Percentiles rank a stretch among this genome's conserved stretches.
These are phyloP conservation scores for Caenorhabditis brenneri DNA, from an alignment of 1,140 invertebrate genomes.

Conservation along the genomic window DNA sequence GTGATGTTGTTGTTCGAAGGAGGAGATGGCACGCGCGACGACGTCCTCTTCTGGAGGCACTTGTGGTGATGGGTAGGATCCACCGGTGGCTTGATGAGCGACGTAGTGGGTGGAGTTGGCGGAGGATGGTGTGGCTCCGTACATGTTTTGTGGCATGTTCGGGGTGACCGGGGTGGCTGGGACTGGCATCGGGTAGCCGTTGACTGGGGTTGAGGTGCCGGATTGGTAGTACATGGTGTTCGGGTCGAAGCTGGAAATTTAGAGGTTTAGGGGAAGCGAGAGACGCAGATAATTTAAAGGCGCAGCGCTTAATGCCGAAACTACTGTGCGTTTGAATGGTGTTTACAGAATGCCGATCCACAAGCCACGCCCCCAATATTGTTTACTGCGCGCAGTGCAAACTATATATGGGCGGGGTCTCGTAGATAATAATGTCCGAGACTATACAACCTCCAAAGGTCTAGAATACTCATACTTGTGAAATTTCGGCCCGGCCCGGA, in stretches of 20 bases:
- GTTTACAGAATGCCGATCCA: no score
- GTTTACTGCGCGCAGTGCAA: no score
- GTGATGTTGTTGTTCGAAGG: not conserved
- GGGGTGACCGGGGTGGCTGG: not conserved
- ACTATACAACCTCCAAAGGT: no score
- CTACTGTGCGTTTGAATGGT: no score
- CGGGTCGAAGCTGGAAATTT: not conserved
- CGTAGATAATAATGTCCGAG: no score
- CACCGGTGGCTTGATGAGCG: not conserved
- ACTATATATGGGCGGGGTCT: no score
- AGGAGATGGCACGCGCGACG: not conserved
- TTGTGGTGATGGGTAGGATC: constrained; percentile 4
- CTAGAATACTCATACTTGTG: no score
- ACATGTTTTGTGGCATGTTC: not conserved
- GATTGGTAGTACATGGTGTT: not conserved
- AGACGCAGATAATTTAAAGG: no score
- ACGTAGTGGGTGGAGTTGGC: not conserved
- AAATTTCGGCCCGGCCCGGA: no score
- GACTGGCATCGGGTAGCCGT: not conserved
- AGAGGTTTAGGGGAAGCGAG: not conserved
- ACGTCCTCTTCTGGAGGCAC: constrained; percentile 31
- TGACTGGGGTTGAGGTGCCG: not conserved
- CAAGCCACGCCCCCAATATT: no score
- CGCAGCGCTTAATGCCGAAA: no score
- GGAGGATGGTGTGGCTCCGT: not conserved